Evolutionary conservation across 2,888 invertebrate species (phyloP).

Genomic region (Drosophila robusta): DNA sequence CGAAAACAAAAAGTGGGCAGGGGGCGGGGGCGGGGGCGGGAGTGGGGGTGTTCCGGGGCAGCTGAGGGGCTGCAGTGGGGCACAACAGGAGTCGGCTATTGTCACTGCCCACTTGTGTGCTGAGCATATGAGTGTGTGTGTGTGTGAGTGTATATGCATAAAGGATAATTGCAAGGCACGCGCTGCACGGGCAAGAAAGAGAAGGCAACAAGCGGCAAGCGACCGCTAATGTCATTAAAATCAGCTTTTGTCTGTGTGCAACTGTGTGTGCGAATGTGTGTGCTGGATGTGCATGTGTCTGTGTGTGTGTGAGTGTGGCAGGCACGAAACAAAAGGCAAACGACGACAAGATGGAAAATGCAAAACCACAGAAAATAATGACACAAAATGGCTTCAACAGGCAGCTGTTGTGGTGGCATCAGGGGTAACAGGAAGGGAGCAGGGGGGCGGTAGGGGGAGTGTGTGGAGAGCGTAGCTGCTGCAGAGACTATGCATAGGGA

Average conservation of each 20-base stretch:
- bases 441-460: neutral
- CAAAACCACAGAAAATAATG: constrained; percentile 76
- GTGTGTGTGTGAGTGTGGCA: constrained; percentile 31
- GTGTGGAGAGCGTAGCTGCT: neutral
- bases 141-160: constrained; percentile 36
- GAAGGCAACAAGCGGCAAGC: constrained; percentile 23
- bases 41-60: neutral
- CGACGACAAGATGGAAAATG: constrained; percentile 65
- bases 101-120: constrained; percentile 44
- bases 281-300: constrained; percentile 12
- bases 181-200: constrained; percentile 11
- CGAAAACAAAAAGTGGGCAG: constrained; percentile 2
- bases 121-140: constrained; percentile 1
- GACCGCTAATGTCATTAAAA: constrained; percentile 67
- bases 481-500: neutral
- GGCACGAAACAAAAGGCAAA: constrained; percentile 62
- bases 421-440: neutral
- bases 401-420: constrained; percentile 22
- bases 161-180: constrained; percentile 65
- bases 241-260: constrained; percentile 42
- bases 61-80: no score
- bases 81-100: constrained; percentile 25
- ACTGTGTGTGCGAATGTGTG: constrained; percentile 14
- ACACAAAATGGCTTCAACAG: constrained; percentile 69
- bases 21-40: neutral